Base-by-base conservation (phyloP, 92 coral and sea anemone species). In the Chrysogorgia sp. region DNA sequence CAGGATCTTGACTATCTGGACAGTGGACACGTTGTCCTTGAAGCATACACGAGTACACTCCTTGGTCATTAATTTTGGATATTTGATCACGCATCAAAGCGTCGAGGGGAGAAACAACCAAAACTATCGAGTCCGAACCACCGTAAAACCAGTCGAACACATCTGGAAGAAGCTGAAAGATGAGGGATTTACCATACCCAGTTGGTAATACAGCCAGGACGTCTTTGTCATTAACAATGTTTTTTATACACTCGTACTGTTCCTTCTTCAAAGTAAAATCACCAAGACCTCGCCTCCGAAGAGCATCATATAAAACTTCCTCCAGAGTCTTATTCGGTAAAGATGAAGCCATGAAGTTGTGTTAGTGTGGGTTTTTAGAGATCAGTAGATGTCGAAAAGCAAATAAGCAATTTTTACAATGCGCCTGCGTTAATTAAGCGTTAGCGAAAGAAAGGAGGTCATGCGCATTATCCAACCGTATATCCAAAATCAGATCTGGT, bases 101-200 rank as follows among this genome's bases (percentile, higher is more conserved):
- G 63, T 82, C 82, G 22, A 60, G 63, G 8, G 87, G 84, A 6
- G 84, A 86, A 3, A 87, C 66, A 20, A 86, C 81, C n/a, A 29
- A 30, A 29, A 63, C 45, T 15, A 30, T 1, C 20, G 66, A 23
- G 1, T 23, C 33, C 66, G 66, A 60, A 31, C 30, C 34, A 60
- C 17, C 22, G 34, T 60, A 31, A 34, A 60, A 60, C 34, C 17
- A 31, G 28, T 60, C 34, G 3, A 20, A 34, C 66, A 60, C 30
- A 8, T 26, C 28, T 30, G 17, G 3, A 60, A 15, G 28, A 3
- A 60, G 30, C 28, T 15, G 34, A 31, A 19, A 60, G n/a, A n/a
- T n/a, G n/a, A n/a, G n/a, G n/a, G n/a, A n/a, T n/a, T n/a, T n/a
- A n/a, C n/a, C n/a, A 60, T 15, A 60, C 0, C 66, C 34, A 28